phyloP scores from a whole-genome alignment of 2,888 invertebrate species.

The Salticus scenicus region DNA sequence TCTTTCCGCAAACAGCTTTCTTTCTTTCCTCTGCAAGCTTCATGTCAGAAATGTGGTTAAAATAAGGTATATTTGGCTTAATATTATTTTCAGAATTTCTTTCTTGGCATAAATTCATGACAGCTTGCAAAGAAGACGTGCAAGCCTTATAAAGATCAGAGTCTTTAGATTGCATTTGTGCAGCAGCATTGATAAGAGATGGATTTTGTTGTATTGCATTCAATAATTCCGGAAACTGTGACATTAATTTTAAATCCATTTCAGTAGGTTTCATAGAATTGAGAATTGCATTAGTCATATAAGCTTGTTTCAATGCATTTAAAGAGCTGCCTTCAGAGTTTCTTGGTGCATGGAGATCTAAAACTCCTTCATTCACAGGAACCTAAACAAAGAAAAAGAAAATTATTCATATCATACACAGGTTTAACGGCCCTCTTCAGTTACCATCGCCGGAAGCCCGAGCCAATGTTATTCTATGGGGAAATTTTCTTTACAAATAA shows the following conservation, averaged over 20 bases:
- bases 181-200: constrained; percentile 42
- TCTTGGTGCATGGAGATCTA: constrained; percentile 33
- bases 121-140: constrained; percentile 51
- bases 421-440: background rate
- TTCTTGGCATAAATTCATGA: constrained; percentile 48
- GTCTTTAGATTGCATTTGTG: constrained; percentile 36
- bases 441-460: background rate
- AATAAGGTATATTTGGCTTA: constrained; percentile 23
- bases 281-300: constrained; percentile 64
- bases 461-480: no score
- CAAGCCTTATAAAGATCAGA: constrained; percentile 49
- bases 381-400: constrained; percentile 1
- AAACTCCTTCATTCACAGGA: constrained; percentile 4
- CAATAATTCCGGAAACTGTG: constrained; percentile 53
- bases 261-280: constrained; percentile 54
- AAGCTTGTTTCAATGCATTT: constrained; percentile 63
- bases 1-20: constrained; percentile 26
- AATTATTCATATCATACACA: no score
- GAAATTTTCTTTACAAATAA: no score
- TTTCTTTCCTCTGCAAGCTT: background rate
- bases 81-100: constrained; percentile 19
- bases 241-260: constrained; percentile 53
- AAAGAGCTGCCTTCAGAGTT: constrained; percentile 49
- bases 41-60: constrained; percentile 18
- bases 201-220: constrained; percentile 47